Percentiles rank a stretch among this genome's conserved stretches.
Evolutionary conservation across 1,140 invertebrate species (phyloP).

Genomic region (Theocolax elegans): DNA sequence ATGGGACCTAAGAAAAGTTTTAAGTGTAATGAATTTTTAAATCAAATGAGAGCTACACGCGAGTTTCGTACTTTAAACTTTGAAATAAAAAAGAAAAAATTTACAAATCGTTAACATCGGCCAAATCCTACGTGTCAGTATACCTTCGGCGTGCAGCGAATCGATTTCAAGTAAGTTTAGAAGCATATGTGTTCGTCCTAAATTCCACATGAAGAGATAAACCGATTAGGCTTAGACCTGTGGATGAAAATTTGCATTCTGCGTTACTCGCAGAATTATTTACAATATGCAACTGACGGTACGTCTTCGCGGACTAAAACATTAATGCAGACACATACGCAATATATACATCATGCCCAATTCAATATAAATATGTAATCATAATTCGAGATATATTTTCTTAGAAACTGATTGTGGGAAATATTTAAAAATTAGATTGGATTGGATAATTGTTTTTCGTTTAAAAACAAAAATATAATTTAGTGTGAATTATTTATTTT

Average conservation of each 20-base stretch:
- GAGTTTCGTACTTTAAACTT: slow-evolving; percentile 4
- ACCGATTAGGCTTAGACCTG: background rate
- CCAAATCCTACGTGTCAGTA: background rate
- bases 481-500: too few species aligned
- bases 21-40: slow-evolving; percentile 35
- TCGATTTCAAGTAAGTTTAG: slow-evolving; percentile 23
- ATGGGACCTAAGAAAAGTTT: slow-evolving; percentile 11
- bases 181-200: background rate
- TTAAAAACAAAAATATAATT: too few species aligned
- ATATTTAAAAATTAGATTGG: too few species aligned
- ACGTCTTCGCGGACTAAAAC: too few species aligned
- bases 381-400: too few species aligned
- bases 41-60: slow-evolving; percentile 18
- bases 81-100: background rate
- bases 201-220: slow-evolving; percentile 10
- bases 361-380: too few species aligned
- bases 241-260: slow-evolving; percentile 23
- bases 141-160: background rate
- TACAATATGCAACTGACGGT: too few species aligned
- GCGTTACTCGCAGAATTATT: too few species aligned
- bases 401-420: too few species aligned
- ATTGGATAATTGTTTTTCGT: too few species aligned
- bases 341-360: too few species aligned
- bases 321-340: too few species aligned
- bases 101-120: slow-evolving; percentile 9